Base-by-base conservation (phyloP, 2,888 invertebrate species). In the Deilephila porcellus region DNA sequence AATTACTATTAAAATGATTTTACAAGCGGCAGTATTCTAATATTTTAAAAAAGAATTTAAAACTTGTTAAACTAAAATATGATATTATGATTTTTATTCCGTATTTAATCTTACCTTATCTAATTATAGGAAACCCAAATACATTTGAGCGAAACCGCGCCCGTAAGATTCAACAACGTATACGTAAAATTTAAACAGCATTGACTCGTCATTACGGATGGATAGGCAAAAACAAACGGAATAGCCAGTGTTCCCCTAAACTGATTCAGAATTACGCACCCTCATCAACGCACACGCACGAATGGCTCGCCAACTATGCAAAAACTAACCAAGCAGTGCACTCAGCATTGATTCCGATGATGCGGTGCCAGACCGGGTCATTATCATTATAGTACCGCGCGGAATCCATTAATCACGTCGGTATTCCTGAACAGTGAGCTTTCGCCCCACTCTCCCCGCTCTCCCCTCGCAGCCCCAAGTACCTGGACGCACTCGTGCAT, bases 371-470 rank as follows among this genome's bases (percentile, higher is more conserved):
- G 88, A 82, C 85, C 79, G 86, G 90, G 90, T 93, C 93, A 93
- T 94, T 93, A 93, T 93, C 92, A 93, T 93, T 93, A 94, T 88
- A 90, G 89, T 85, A 82, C 86, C 86, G 87, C 85, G 84, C 85
- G 87, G 90, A 87, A 91, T 92, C 91, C 93, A 94, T 94, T 94
- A 94, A 94, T 94, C 94, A 94, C 90, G 91, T 90, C 89, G 93
- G 88, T 91, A 91, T 92, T 88, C 90, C 91, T 89, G 89, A 88
- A 88, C 84, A 83, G 86, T 85, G 82, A 83, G 82, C 82, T 81
- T 81, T 81, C 85, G 83, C 82, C 85, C 82, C 83, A 74, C 77
- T 85, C 83, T 74, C 78, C 80, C 83, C 84, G 82, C 79, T 73
- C 79, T 78, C 79, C 81, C 82, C 82, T 78, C 77, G 76, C 76